phyloP scores from a whole-genome alignment of 2,113 vertebrate genomes.

The Bubo bubo region DNA sequence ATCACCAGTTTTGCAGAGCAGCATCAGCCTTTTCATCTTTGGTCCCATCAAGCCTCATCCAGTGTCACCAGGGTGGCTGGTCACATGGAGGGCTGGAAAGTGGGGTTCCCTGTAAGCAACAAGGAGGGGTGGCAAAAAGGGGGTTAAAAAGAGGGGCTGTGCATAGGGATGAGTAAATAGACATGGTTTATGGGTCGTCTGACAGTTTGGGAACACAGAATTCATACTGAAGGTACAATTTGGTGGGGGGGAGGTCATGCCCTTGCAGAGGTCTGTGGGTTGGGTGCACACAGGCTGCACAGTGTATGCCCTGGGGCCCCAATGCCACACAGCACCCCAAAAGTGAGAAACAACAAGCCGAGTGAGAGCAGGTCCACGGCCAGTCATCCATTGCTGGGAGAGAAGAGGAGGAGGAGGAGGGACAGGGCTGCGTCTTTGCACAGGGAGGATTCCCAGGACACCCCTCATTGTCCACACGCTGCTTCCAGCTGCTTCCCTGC shows the following conservation, averaged over 20 bases:
- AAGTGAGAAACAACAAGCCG: rapidly evolving
- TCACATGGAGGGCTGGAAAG: not conserved
- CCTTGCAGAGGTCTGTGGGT: not conserved
- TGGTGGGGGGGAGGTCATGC: not conserved
- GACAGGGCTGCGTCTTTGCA: too few species aligned
- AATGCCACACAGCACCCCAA: not conserved
- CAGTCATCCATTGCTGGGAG: not conserved
- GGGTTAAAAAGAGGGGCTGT: not conserved
- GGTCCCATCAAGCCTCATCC: not conserved
- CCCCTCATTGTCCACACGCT: not conserved
- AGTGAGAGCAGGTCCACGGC: rapidly evolving
- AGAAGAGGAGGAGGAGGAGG: not conserved
- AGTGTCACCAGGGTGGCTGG: not conserved
- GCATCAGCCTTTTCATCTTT: not conserved
- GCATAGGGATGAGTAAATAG: not conserved
- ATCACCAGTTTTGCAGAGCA: not conserved
- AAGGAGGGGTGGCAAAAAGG: not conserved
- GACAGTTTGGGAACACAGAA: not conserved
- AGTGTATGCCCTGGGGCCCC: too few species aligned
- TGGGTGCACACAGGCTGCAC: not conserved
- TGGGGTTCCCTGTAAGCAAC: not conserved
- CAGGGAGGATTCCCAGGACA: constrained; percentile 9
- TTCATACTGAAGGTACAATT: not conserved
- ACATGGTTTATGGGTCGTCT: rapidly evolving
- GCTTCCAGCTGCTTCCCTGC: constrained; percentile 30